Percentiles rank a stretch among this genome's conserved stretches.
Conservation (phyloP, 2,797 vertebrate genomes). For the Notamacropus eugenii region DNA sequence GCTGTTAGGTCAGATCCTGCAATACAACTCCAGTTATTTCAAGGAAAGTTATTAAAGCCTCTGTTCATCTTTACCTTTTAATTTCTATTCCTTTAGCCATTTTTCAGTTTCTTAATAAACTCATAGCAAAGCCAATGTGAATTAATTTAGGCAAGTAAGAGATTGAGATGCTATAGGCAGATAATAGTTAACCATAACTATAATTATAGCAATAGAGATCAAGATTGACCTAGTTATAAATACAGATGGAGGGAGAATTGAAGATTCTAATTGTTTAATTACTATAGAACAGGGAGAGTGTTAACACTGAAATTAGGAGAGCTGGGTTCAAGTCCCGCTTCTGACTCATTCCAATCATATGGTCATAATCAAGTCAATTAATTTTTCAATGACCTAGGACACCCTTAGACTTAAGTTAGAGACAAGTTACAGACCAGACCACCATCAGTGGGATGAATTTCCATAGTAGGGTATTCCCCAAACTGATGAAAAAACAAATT, state of each 20-base stretch:
- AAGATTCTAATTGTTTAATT: neutral
- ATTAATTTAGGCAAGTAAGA: neutral
- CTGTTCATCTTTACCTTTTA: conserved; percentile 12
- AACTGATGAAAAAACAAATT: neutral
- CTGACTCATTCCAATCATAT: neutral
- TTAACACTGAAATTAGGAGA: neutral
- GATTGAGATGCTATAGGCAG: neutral
- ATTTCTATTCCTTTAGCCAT: conserved; percentile 15
- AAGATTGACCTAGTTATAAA: neutral
- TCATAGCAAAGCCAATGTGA: neutral
- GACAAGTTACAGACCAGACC: neutral
- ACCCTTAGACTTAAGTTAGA: neutral
- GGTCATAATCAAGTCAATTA: neutral
- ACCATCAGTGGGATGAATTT: neutral
- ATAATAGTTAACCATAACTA: neutral
- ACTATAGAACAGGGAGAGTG: neutral
- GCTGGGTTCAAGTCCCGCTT: neutral
- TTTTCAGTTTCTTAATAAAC: neutral
- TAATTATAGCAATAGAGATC: neutral
- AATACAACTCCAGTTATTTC: neutral
- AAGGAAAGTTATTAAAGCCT: neutral
- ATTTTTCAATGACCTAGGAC: neutral
- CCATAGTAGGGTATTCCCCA: neutral
- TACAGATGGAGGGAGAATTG: neutral
- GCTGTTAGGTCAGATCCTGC: neutral